phyloP scores from a whole-genome alignment of 2,888 invertebrate species.

The Harpagoxenus sublaevis region DNA sequence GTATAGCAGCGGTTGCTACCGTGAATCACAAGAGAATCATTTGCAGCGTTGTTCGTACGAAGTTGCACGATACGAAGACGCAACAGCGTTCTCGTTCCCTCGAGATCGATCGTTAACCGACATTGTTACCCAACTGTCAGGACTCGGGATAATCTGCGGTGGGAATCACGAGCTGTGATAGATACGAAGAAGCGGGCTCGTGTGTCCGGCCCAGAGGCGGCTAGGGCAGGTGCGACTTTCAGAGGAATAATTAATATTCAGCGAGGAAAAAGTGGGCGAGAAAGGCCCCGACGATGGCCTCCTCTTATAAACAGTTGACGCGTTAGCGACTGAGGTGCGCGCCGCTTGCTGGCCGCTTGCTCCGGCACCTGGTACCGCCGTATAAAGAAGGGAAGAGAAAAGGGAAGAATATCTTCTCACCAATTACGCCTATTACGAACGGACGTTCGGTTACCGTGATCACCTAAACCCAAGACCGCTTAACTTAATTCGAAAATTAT shows the following conservation, averaged over 20 bases:
- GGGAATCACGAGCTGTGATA: conserved; percentile 70
- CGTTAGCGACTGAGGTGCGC: conserved; percentile 74
- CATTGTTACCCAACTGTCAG: conserved; percentile 70
- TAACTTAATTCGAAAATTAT: conserved; percentile 55
- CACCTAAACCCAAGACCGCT: conserved; percentile 58
- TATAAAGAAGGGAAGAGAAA: background rate
- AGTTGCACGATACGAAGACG: conserved; percentile 9
- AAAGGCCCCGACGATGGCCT: conserved; percentile 60
- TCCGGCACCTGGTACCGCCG: conserved; percentile 68
- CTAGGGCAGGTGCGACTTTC: conserved; percentile 78
- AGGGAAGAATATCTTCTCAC: conserved; percentile 46
- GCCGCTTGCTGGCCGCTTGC: conserved; percentile 61
- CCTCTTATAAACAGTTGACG: conserved; percentile 77
- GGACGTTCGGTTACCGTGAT: conserved; percentile 60
- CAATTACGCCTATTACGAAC: conserved; percentile 66
- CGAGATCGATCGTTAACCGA: conserved; percentile 69
- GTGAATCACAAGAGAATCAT: background rate
- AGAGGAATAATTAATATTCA: conserved; percentile 83
- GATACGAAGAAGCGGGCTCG: conserved; percentile 60
- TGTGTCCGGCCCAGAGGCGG: conserved; percentile 63
- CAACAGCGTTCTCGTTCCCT: conserved; percentile 54
- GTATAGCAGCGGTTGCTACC: background rate
- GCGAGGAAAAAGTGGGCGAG: conserved; percentile 75
- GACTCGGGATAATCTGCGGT: conserved; percentile 72
- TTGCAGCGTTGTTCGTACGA: background rate